Conservation (phyloP, 2,888 invertebrate species). For the Pyrgus malvae region DNA sequence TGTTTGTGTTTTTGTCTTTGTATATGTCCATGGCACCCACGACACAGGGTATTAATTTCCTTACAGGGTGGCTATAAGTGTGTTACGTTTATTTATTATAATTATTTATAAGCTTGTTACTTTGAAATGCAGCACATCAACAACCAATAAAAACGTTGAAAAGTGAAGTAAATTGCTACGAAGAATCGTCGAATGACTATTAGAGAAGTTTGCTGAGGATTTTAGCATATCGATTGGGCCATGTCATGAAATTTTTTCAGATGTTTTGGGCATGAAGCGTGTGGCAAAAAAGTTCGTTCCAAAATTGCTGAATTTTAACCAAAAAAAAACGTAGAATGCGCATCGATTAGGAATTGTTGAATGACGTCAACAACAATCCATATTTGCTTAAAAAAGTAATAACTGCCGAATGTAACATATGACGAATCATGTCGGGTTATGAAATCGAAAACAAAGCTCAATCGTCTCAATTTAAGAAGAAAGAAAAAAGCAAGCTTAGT, state of each 20-base stretch:
- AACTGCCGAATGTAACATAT: too few relatives aligned
- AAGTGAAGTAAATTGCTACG: too few relatives aligned
- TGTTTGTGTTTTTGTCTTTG: too few relatives aligned
- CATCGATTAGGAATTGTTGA: neutral
- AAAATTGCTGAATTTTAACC: neutral
- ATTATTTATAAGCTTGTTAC: too few relatives aligned
- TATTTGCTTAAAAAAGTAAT: neutral
- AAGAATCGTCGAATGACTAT: constrained; percentile 16
- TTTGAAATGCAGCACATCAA: too few relatives aligned
- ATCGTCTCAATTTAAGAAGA: neutral
- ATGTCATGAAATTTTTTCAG: constrained; percentile 14
- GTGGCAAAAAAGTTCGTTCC: neutral
- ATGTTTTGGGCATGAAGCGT: neutral
- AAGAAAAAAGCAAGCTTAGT: neutral
- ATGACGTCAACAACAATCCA: neutral
- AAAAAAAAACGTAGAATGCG: neutral
- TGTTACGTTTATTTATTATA: too few relatives aligned
- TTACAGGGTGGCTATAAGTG: too few relatives aligned
- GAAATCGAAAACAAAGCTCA: neutral
- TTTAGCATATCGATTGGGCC: constrained; percentile 32
- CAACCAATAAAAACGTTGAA: too few relatives aligned
- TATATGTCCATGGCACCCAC: too few relatives aligned
- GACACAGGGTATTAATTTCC: too few relatives aligned
- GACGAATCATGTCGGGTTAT: neutral
- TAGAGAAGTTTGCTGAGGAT: constrained; percentile 35